Percentiles rank a stretch among this genome's conserved stretches.
These are phyloP conservation scores for Notocelia uddmanniana DNA, from an alignment of 2,888 invertebrate genomes.

Conservation along the genomic window DNA sequence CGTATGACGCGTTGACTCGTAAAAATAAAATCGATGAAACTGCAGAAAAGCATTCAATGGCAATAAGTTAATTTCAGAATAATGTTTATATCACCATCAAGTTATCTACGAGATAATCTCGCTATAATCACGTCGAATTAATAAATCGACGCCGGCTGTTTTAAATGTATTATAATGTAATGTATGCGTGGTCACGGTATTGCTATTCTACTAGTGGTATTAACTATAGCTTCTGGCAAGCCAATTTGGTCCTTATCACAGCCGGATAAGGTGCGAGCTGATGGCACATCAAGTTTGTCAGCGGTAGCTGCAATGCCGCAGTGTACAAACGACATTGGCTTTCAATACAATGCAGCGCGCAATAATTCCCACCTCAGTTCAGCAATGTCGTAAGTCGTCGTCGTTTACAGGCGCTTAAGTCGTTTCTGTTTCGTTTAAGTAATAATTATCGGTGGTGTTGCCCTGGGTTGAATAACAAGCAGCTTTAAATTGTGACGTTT, in stretches of 20 bases:
- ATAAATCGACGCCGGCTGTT: slow-evolving; percentile 40
- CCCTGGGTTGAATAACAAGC: slow-evolving; percentile 33
- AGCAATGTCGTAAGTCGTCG: neutral
- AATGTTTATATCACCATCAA: slow-evolving; percentile 11
- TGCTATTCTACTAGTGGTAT: slow-evolving; percentile 21
- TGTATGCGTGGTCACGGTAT: slow-evolving; percentile 40
- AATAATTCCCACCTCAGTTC: neutral
- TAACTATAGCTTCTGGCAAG: neutral
- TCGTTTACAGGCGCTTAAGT: neutral
- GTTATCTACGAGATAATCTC: slow-evolving; percentile 29
- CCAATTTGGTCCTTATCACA: neutral
- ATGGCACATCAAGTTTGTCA: neutral
- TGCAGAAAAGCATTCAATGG: neutral
- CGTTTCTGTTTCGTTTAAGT: neutral
- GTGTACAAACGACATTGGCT: slow-evolving; percentile 29
- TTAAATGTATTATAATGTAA: slow-evolving; percentile 38
- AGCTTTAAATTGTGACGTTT: slow-evolving; percentile 34
- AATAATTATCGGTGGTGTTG: slow-evolving; percentile 25
- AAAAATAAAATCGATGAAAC: neutral
- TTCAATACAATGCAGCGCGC: slow-evolving; percentile 35
- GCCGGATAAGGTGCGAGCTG: neutral
- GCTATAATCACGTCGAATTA: slow-evolving; percentile 29
- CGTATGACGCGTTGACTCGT: too few species aligned
- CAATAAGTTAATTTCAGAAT: neutral
- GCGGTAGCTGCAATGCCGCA: slow-evolving; percentile 36